Evolutionary conservation across 2,113 vertebrate species (phyloP).

Genomic region (Epinephelus cyanopodus): DNA sequence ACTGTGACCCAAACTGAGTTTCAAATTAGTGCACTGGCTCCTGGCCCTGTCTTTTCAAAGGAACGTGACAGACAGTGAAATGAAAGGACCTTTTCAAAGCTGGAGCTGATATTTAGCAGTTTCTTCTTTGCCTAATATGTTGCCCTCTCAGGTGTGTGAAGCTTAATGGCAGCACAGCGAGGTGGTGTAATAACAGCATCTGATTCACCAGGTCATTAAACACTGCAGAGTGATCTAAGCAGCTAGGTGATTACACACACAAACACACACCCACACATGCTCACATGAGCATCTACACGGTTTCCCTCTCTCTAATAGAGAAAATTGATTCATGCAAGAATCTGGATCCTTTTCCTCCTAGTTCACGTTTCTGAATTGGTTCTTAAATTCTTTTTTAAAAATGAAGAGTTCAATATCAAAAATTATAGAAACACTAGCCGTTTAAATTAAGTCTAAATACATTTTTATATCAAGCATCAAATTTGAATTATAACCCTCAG

Average conservation of each 20-base stretch:
- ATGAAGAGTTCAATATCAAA: neutral
- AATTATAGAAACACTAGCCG: neutral
- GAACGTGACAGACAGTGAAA: slow-evolving; percentile 14
- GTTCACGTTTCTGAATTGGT: neutral
- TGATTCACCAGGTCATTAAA: slow-evolving; percentile 51
- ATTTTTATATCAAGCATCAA: neutral
- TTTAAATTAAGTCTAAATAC: neutral
- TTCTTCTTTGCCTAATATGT: slow-evolving; percentile 7
- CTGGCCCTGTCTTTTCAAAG: slow-evolving; percentile 2
- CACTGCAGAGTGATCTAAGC: slow-evolving; percentile 18
- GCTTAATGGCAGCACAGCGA: slow-evolving; percentile 29
- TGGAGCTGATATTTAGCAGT: slow-evolving; percentile 24
- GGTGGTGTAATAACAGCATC: slow-evolving; percentile 29
- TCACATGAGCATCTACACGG: neutral
- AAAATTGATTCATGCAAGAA: neutral
- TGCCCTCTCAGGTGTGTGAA: slow-evolving; percentile 23
- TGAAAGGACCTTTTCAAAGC: slow-evolving; percentile 28
- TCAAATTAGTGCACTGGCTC: neutral
- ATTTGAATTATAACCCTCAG: neutral
- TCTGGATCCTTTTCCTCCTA: neutral
- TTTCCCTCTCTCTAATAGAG: neutral
- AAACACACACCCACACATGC: slow-evolving; percentile 5
- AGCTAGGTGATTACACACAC: slow-evolving; percentile 23
- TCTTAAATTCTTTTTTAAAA: neutral
- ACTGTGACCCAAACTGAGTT: neutral